phyloP scores from a whole-genome alignment of 92 coral and sea anemone species.

The Phenganax stokvisi region DNA sequence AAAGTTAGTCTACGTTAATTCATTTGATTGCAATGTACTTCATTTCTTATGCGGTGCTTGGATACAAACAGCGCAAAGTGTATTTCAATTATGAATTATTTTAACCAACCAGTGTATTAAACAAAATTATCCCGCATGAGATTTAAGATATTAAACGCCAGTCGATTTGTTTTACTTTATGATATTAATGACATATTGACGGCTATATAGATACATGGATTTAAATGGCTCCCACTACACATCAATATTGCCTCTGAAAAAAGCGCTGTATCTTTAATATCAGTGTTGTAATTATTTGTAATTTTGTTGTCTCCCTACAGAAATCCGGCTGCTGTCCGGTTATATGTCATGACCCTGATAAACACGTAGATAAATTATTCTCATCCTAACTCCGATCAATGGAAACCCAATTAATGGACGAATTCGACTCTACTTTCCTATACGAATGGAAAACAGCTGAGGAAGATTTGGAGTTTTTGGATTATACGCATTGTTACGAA shows the following conservation, averaged over 20 bases:
- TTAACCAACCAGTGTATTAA: constrained; percentile 23
- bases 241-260: constrained; percentile 9
- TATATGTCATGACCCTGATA: constrained; percentile 75
- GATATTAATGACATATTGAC: constrained; percentile 5
- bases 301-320: constrained; percentile 19
- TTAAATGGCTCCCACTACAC: not conserved
- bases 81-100: constrained; percentile 33
- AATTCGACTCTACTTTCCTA: constrained; percentile 63
- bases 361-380: constrained; percentile 55
- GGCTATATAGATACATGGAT: not conserved
- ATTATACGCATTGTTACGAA: constrained; percentile 38
- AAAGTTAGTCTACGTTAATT: constrained; percentile 14
- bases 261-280: constrained; percentile 21
- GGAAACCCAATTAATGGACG: constrained; percentile 85
- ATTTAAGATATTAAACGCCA: constrained; percentile 7
- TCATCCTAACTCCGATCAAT: constrained; percentile 56
- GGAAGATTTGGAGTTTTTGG: constrained; percentile 75
- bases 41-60: not conserved
- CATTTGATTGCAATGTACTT: constrained; percentile 16
- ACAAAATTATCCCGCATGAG: constrained; percentile 27
- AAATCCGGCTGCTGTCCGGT: not conserved
- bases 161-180: not conserved
- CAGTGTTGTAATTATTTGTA: constrained; percentile 25
- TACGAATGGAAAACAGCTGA: constrained; percentile 83
- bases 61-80: constrained; percentile 21